Base-by-base conservation (phyloP, 2,888 invertebrate species). In the Lacanobia wlatinum region DNA sequence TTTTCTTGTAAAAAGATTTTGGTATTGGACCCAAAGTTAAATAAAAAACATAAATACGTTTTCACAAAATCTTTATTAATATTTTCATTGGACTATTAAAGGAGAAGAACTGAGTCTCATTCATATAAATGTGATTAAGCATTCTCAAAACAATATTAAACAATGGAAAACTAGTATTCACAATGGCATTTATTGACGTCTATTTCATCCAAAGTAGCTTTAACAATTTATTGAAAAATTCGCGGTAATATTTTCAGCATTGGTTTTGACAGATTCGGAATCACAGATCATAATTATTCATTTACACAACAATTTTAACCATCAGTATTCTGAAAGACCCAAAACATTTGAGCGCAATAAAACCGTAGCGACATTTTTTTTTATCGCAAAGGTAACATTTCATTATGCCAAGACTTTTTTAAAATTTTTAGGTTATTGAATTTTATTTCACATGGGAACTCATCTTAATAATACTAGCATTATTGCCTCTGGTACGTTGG, bases 161-260 rank as follows among this genome's bases (percentile, higher is more conserved):
- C 48, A 70, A 70, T 23, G 60, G 10, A 40, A 46, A 61, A 61
- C n/a, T 55, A 21, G 48, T 58, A 62, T 58, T 52, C 3, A 63
- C 16, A 59, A 50, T 72, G 62, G 55, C 43, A 67, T 9, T 67
- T 62, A 77, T 78, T 67, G 62, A 55, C 28, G 23, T 59, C 53
- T 59, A 46, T 43, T 38, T 63, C 62, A 28, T 52, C 18, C 46
- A 14, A 52, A 64, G 23, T 28, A 52, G 2, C 12, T 59, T 1
- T 23, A 61, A 28, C 12, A n/a, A 18, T 56, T 43, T 23, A 50
- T 38, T 16, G 0, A 0, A n/a, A 43, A 66, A 43, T 12, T 21
- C 28, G 12, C n/a, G 28, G 55, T 2, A 61, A 28, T 28, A 28
- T 48, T 59, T 48, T 21, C 16, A 21, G 3, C 14, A 14, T 21